Base-by-base conservation (phyloP, 2,888 invertebrate species). In the Agonopterix subpropinquella region DNA sequence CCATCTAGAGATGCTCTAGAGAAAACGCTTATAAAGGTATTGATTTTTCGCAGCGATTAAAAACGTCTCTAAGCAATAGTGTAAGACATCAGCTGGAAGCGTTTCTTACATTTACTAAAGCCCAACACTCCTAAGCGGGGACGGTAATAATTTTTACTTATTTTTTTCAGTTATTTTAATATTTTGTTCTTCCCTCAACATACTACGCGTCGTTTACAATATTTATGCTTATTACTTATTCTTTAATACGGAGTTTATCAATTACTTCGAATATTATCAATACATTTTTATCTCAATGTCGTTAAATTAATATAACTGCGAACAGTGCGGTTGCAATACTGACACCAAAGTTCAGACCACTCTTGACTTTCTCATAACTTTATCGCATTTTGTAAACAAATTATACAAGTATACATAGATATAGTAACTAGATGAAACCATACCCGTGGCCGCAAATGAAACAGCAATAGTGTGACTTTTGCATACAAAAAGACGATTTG, bases 201-300 rank as follows among this genome's bases (percentile, higher is more conserved):
- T 61, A 28, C 70, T 74, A 74, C 68, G 61, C 67, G 58, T 72
- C 62, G 67, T 73, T 68, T 76, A 71, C 69, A 70, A 75, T 73
- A 42, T 68, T 80, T 79, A 82, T 70, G 74, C 79, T 86, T 85
- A 86, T 79, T 80, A 84, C 74, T 76, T 80, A 80, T 72, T 57
- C 65, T 65, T 62, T 55, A 28, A 62, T 62, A 67, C 53, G 61
- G 47, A 65, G 59, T 62, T 58, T 63, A 61, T 65, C 41, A 52
- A 45, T 47, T 51, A 51, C 43, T 61, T 63, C 60, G 59, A 63
- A 64, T 65, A 66, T 66, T 65, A 67, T 61, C 60, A 64, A 64
- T 64, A 63, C 62, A 62, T 63, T 61, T 56, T 56, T 61, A 64
- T 61, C 47, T 49, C 49, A 43, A 49, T 63, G 66, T 68, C 66